A percentile compares a stretch with the other conserved stretches of the same genome.
Conservation (phyloP, 2,888 invertebrate species). For the Eucriotettix oculatus region DNA sequence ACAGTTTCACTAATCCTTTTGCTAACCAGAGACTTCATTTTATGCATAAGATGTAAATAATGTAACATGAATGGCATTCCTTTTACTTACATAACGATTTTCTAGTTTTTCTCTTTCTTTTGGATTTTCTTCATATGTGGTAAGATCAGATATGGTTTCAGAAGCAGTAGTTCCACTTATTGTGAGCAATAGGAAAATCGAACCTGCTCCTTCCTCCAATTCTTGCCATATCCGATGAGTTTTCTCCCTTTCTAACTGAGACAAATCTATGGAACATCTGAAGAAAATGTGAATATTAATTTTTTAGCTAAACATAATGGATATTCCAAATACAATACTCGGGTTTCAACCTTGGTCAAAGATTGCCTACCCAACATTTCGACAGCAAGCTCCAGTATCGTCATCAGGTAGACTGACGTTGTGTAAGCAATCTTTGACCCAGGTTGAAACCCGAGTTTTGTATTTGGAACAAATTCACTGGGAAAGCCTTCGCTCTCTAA, state of each 20-base stretch:
- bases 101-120: slow-evolving; percentile 45
- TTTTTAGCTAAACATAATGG: neutral
- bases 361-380: too few species aligned
- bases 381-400: too few species aligned
- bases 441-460: too few species aligned
- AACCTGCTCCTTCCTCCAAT: slow-evolving; percentile 73
- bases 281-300: slow-evolving; percentile 15
- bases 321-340: too few species aligned
- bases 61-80: neutral
- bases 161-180: slow-evolving; percentile 89
- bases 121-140: slow-evolving; percentile 66
- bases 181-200: slow-evolving; percentile 72
- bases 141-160: slow-evolving; percentile 82
- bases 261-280: slow-evolving; percentile 74
- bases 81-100: slow-evolving; percentile 50
- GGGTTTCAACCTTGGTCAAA: too few species aligned
- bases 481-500: too few species aligned
- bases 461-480: too few species aligned
- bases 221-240: slow-evolving; percentile 83
- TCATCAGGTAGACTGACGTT: too few species aligned
- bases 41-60: neutral
- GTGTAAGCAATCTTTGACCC: too few species aligned
- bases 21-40: neutral
- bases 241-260: slow-evolving; percentile 66
- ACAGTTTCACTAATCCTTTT: too few species aligned